Base-by-base conservation (phyloP, 2,113 vertebrate genomes). In the Penelope pileata region DNA sequence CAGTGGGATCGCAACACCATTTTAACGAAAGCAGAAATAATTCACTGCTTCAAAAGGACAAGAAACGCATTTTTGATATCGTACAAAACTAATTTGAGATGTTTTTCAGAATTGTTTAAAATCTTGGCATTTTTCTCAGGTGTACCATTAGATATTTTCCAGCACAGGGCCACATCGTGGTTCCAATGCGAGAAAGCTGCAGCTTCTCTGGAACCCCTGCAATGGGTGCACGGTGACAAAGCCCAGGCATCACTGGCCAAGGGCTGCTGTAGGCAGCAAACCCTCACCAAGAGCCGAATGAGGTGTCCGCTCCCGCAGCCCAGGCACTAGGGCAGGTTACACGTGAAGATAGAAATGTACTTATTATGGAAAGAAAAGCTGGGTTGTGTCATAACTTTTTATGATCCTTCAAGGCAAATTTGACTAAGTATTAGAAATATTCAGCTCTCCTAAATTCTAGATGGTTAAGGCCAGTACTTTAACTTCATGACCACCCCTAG, bases 21-120 rank as follows among this genome's bases (percentile, higher is more conserved):
- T 94, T 95, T 94, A 87, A 96, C 89, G 95, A 90, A 97, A 97
- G 95, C 86, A 96, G 95, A 98, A 97, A 97, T 51, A 23, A 56
- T 92, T 30, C 12, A 79, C 69, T 36, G 34, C 24, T 5, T 69
- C 53, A 70, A 91, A 60, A 83, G 75, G 82, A 72, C 30, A 60
- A 76, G 83, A 64, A 92, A 91, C 86, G 93, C 40, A 7, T 14
- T 38, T 45, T 9, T 79, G 21, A 18, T 62, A 21, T 7, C 75
- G 16, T 42, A 6, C 38, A n/a, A 94, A n/a, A 70, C 24, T 42
- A 42, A 76, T 34, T 12, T 27, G 21, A 72, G 15, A 5, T 45
- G 8, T 45, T 24, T 36, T 12, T 9, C 0, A 32, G 26, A 70
- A 40, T 19, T 68, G 22, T 79, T 92, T 74, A n/a, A 91, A 83